Evolutionary conservation across 2,797 vertebrate species (phyloP), one percentile per base, ranked within the genome.

Genomic region (Sebastes goodei): DNA sequence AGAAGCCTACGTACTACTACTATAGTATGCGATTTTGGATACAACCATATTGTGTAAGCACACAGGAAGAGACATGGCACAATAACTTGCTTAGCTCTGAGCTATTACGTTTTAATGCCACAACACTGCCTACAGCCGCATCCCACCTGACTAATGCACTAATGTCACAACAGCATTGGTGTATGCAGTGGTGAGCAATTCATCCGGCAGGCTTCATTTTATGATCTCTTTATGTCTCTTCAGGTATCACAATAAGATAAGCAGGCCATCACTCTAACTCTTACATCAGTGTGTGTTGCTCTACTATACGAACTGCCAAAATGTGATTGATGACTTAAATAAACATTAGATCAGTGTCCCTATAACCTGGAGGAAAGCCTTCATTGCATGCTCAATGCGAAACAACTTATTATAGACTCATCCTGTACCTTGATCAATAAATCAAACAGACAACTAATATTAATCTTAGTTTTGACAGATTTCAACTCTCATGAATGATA

Each of bases 311-410:
- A 68, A 33, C 30, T 60, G 86, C 55, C 83, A 66, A 57, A 30
- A 69, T 35, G 21, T 85, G 88, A 93, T 21, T 7, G 85, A 93
- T 89, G 76, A 30, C 82, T 74, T 72, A 75, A 91, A 92, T 92
- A 87, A 91, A 76, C 82, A 52, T 62, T n/a, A 53, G 32, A 57
- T 85, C 64, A 32, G 42, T 5, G 11, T 14, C 9, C 23, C 8
- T 35, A 5, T 30, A 6, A 77, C 65, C 80, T 68, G 57, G 9
- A 80, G 85, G 35, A 60, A 29, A 71, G 10, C 60, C 15, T 30
- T 55, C 7, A n/a, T 30, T 30, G 38, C 20, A 30, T 14, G 6
- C 10, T 71, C 9, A 23, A 27, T 52, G 27, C 30, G 10, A 66
- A 71, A 78, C 65, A 65, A 38, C 61, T 3, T 49, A 32, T 55